phyloP scores from a whole-genome alignment of 2,888 invertebrate genomes.

The Drosophila helvetica region DNA sequence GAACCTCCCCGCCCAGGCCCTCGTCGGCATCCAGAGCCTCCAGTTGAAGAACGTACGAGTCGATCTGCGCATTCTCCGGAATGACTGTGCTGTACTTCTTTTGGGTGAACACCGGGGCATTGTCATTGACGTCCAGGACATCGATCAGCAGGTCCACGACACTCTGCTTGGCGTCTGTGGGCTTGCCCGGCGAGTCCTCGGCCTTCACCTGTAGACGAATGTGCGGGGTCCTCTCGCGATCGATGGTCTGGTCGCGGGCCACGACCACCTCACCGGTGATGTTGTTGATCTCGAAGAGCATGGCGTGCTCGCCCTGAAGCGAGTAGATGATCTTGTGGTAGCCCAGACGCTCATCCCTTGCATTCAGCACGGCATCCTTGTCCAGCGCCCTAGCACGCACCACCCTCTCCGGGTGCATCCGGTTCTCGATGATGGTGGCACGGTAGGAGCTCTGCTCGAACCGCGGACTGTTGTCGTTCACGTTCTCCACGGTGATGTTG shows the following conservation, averaged over 20 bases:
- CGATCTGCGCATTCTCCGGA: conserved; percentile 89
- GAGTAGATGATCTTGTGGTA: conserved; percentile 89
- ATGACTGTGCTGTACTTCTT: conserved; percentile 88
- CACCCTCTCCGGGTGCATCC: conserved; percentile 87
- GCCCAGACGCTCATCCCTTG: conserved; percentile 86
- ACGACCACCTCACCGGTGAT: conserved; percentile 88
- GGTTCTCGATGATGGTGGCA: conserved; percentile 89
- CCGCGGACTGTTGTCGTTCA: conserved; percentile 91
- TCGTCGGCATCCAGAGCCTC: conserved; percentile 91
- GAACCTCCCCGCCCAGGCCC: conserved; percentile 88
- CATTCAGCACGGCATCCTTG: conserved; percentile 87
- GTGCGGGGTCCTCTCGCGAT: conserved; percentile 89
- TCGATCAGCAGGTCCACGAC: conserved; percentile 88
- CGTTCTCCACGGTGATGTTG: conserved; percentile 88
- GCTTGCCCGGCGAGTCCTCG: conserved; percentile 89
- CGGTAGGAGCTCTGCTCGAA: conserved; percentile 89
- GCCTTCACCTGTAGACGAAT: conserved; percentile 90
- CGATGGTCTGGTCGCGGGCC: conserved; percentile 88
- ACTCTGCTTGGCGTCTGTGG: conserved; percentile 87
- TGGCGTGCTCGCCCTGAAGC: conserved; percentile 89
- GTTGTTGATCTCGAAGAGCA: conserved; percentile 89
- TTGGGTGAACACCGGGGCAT: conserved; percentile 88
- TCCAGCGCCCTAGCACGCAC: conserved; percentile 89
- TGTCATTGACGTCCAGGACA: conserved; percentile 91
- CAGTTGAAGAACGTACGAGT: conserved; percentile 88